Conservation (phyloP, 2,113 vertebrate genomes). For the Anarhynchus alexandrinus region DNA sequence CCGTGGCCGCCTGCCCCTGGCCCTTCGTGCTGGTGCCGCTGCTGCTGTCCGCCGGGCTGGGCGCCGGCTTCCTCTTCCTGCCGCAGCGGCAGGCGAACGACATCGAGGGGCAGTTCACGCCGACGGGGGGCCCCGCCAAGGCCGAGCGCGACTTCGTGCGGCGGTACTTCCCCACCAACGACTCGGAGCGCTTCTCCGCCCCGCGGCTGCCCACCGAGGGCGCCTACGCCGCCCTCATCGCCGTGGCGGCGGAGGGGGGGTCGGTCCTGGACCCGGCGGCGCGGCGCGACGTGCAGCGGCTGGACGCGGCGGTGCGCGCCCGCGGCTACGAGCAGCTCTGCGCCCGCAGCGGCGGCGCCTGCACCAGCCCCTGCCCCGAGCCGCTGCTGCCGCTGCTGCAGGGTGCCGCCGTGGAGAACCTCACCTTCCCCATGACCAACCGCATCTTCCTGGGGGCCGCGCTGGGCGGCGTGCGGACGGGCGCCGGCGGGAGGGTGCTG, state of each 20-base stretch:
- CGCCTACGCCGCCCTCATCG: conserved; percentile 71
- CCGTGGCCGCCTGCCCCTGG: conserved; percentile 76
- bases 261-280: conserved; percentile 40
- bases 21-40: conserved; percentile 74
- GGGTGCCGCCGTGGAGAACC: neutral
- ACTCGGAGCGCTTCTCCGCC: conserved; percentile 71
- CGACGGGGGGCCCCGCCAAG: conserved; percentile 75
- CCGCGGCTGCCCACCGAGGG: conserved; percentile 69
- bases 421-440: conserved; percentile 56
- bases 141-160: conserved; percentile 74
- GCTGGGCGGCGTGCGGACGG: conserved; percentile 67
- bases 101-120: conserved; percentile 82
- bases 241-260: neutral
- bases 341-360: neutral
- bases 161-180: conserved; percentile 63
- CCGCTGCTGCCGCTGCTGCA: neutral
- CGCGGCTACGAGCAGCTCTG: conserved; percentile 18
- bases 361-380: conserved; percentile 25
- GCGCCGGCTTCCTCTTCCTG: conserved; percentile 75
- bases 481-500: neutral
- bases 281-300: conserved; percentile 52
- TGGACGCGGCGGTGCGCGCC: conserved; percentile 63
- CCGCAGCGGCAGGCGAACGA: conserved; percentile 55
- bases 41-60: conserved; percentile 66
- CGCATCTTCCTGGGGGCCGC: conserved; percentile 45